Percentiles rank a stretch among this genome's conserved stretches.
These are phyloP conservation scores for Caenorhabditis briggsae DNA, from an alignment of 1,140 invertebrate species.

Conservation along the genomic window DNA sequence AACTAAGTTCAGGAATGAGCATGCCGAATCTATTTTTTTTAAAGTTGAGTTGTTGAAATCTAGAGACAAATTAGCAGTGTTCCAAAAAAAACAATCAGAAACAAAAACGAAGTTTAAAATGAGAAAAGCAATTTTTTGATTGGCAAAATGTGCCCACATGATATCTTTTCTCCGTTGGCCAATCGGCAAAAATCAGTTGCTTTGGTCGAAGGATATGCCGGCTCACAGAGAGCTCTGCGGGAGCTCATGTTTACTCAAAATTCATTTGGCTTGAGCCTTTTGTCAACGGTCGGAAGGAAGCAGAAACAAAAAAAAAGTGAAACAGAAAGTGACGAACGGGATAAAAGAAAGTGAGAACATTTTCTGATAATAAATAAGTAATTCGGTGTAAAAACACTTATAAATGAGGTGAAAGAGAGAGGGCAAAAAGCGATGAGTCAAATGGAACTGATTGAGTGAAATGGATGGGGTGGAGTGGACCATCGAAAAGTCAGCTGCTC, in stretches of 20 bases:
- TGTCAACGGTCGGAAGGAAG: neutral
- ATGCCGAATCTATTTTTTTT: too few relatives aligned
- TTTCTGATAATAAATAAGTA: slow-evolving; percentile 35
- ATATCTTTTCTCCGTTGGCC: slow-evolving; percentile 3
- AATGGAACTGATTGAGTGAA: too few relatives aligned
- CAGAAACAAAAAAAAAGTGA: neutral
- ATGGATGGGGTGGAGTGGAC: neutral
- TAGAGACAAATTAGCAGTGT: neutral
- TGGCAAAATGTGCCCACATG: slow-evolving; percentile 36
- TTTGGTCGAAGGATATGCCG: neutral
- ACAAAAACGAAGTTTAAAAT: neutral
- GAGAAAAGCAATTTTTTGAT: neutral
- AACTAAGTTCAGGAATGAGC: too few relatives aligned
- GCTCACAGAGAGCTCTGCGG: neutral
- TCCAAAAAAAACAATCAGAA: neutral
- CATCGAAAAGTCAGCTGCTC: slow-evolving; percentile 40
- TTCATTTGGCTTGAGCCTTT: slow-evolving; percentile 25
- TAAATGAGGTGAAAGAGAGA: neutral
- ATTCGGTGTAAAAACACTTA: slow-evolving; percentile 13
- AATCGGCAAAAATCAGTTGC: slow-evolving; percentile 36
- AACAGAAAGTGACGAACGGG: neutral
- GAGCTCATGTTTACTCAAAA: slow-evolving; percentile 53
- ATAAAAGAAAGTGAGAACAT: neutral
- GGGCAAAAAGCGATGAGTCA: too few relatives aligned
- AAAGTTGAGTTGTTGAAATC: too few relatives aligned